Base-by-base conservation (phyloP, 1,140 invertebrate genomes). In the Drosophila bipectinata region DNA sequence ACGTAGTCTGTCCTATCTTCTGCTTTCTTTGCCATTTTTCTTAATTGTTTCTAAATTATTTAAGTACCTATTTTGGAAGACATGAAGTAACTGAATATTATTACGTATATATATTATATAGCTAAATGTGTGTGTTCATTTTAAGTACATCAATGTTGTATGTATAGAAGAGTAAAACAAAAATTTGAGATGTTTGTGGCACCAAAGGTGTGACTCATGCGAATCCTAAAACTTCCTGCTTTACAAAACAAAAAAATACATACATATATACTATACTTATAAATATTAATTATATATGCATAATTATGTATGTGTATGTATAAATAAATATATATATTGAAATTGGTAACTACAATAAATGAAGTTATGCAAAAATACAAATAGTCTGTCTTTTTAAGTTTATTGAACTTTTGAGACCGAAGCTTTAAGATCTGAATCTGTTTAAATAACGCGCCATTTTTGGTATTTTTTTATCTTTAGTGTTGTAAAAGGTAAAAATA, bases 181-280 rank as follows among this genome's bases (percentile, higher is more conserved):
- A 69, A 82, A 78, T 30, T 30, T 41, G 66, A 53, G 45, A 64
- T 75, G 74, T 88, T 83, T 67, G 74, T 72, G 41, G 75, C 79
- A 79, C 84, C 83, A 77, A 87, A 88, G 83, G 83, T 84, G 84
- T 54, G 34, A 77, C 72, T 79, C 63, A 79, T 79, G 79, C 84
- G 72, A 88, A 88, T 88, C 83, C 84, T 88, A 88, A 88, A 88
- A 88, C 83, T 88, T 88, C 83, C 83, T 88, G 83, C 83, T 88
- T 88, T 89, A 88, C 79, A 88, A 83, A 76, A 76, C 18, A 73
- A 72, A 74, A 21, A 45, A 49, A 81, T 71, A 79, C 49, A 75
- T 75, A 73, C 61, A 75, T 79, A 83, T 72, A 81, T 77, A 76
- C 47, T 74, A 74, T 61, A 63, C 48, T 55, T 79, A 72, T 72